phyloP scores from a whole-genome alignment of 2,888 invertebrate genomes.

The Lamellibrachia satsuma region DNA sequence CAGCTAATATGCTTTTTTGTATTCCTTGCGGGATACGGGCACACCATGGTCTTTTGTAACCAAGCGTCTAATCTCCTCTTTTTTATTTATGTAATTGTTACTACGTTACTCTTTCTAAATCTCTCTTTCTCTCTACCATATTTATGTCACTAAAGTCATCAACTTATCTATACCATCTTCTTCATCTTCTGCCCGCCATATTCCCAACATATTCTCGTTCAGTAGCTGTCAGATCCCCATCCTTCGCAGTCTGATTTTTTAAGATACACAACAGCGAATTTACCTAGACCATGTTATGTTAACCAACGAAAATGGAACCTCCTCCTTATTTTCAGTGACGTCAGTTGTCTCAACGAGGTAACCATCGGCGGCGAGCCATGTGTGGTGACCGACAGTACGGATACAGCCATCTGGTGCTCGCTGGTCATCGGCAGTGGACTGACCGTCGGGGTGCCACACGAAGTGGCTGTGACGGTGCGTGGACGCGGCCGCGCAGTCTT shows the following conservation, averaged over 20 bases:
- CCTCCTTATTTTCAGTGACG: neutral
- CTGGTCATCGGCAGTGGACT: conserved; percentile 18
- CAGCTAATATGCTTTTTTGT: neutral
- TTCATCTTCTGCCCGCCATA: no score
- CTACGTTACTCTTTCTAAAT: no score
- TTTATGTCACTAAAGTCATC: no score
- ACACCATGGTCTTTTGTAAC: neutral
- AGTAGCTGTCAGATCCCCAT: no score
- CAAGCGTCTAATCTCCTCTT: no score
- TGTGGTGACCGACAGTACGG: neutral
- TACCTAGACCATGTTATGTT: neutral
- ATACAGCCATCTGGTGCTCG: conserved; percentile 20
- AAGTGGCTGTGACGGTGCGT: conserved; percentile 21
- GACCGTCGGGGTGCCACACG: conserved; percentile 21
- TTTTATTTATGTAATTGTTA: no score
- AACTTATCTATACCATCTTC: no score
- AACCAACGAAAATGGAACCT: neutral
- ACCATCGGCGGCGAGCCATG: conserved; percentile 29
- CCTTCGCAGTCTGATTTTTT: no score
- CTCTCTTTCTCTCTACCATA: no score
- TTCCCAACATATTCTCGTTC: no score
- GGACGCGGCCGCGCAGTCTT: conserved; percentile 18
- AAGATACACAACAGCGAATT: no score
- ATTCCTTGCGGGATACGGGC: neutral
- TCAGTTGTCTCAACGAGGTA: conserved; percentile 30